phyloP scores from a whole-genome alignment of 2,797 vertebrate genomes.

The Synanceia verrucosa region DNA sequence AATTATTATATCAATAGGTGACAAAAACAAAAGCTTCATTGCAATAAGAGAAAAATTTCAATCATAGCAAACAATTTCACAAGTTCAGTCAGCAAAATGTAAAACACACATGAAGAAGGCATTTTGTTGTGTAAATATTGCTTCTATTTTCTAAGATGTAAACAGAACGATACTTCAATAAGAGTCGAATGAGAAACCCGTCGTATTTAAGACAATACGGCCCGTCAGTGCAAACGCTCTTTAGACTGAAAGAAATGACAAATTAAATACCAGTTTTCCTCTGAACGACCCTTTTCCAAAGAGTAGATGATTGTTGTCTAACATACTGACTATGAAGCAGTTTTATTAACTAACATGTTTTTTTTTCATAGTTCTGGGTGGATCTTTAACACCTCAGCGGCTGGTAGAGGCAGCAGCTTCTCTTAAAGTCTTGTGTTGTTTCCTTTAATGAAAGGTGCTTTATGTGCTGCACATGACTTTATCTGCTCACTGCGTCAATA shows the following conservation, averaged over 20 bases:
- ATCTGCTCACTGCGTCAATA: slow-evolving; percentile 15
- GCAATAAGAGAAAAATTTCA: slow-evolving; percentile 19
- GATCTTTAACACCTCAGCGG: not conserved
- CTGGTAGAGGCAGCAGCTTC: slow-evolving; percentile 8
- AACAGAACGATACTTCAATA: slow-evolving; percentile 51
- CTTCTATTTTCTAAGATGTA: slow-evolving; percentile 63
- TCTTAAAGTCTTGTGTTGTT: not conserved
- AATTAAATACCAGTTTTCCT: too few relatives aligned
- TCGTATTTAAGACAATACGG: slow-evolving; percentile 65
- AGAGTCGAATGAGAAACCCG: slow-evolving; percentile 35
- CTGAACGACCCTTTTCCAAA: not conserved
- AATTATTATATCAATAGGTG: not conserved
- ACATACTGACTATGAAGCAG: not conserved
- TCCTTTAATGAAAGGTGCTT: slow-evolving; percentile 11
- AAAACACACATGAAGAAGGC: slow-evolving; percentile 57
- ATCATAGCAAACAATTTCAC: slow-evolving; percentile 17
- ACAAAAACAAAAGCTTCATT: slow-evolving; percentile 13
- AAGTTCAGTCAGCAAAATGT: slow-evolving; percentile 11
- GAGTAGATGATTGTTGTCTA: not conserved
- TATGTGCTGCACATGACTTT: not conserved
- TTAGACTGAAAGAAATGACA: slow-evolving; percentile 13
- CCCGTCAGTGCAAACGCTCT: slow-evolving; percentile 75
- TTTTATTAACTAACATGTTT: not conserved
- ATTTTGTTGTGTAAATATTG: slow-evolving; percentile 60
- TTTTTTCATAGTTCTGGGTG: not conserved